phyloP scores from a whole-genome alignment of 2,113 vertebrate species.

The Bufo gargarizans region DNA sequence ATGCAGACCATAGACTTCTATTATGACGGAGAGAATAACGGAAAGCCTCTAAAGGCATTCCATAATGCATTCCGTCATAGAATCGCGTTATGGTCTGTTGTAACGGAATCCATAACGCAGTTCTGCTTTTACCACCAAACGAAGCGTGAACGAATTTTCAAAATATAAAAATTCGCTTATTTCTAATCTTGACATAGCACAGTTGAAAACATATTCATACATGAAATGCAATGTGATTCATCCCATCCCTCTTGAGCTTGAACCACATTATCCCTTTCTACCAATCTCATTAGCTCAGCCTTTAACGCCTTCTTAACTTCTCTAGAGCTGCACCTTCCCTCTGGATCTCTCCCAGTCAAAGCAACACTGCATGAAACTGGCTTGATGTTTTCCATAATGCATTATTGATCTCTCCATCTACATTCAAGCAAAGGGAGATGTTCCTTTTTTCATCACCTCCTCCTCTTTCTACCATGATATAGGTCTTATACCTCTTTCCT shows the following conservation, averaged over 20 bases:
- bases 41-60: too few species aligned
- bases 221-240: background rate
- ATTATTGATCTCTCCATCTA: background rate
- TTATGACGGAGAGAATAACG: too few species aligned
- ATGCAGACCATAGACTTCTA: too few species aligned
- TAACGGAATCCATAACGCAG: too few species aligned
- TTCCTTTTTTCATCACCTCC: background rate
- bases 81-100: too few species aligned
- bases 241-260: background rate
- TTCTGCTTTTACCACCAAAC: too few species aligned
- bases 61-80: too few species aligned
- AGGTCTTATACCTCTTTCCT: background rate
- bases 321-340: constrained; percentile 15
- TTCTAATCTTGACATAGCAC: background rate
- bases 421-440: background rate
- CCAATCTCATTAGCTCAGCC: background rate
- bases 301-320: background rate
- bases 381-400: background rate
- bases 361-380: background rate
- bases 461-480: background rate
- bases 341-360: background rate
- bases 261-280: background rate
- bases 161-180: too few species aligned
- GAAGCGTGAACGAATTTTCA: too few species aligned
- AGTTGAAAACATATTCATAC: background rate